A percentile compares a stretch with the other conserved stretches of the same genome.
phyloP scores from a whole-genome alignment of 2,113 vertebrate species.

The Rynchops niger region DNA sequence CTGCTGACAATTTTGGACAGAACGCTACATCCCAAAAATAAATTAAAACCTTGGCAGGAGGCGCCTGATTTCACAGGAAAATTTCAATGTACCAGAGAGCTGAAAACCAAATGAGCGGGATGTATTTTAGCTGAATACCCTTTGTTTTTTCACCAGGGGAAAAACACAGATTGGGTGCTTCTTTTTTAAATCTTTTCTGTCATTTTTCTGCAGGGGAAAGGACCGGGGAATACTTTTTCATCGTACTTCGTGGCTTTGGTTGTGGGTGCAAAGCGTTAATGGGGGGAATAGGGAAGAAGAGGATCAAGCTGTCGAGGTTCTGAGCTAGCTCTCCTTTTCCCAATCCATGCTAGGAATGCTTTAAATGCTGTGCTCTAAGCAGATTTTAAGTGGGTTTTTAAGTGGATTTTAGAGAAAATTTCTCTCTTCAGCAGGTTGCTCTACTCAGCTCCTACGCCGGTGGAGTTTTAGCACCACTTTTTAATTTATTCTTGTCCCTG shows the following conservation, averaged over 20 bases:
- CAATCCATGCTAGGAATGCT: not conserved
- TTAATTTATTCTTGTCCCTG: not conserved
- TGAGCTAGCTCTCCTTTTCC: not conserved
- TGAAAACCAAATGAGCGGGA: not conserved
- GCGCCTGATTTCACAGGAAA: not conserved
- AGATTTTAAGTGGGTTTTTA: not conserved
- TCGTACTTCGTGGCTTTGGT: rapidly evolving
- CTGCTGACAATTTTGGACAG: not conserved
- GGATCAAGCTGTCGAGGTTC: not conserved
- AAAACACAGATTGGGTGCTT: not conserved
- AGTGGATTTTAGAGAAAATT: not conserved
- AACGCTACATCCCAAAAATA: not conserved
- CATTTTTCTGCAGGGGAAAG: not conserved
- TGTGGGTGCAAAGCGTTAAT: not conserved
- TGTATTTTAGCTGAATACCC: not conserved
- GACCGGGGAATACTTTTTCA: not conserved
- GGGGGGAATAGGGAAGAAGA: not conserved
- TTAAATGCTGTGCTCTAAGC: not conserved
- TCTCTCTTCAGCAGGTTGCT: not conserved
- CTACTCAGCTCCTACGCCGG: not conserved
- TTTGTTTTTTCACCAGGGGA: not conserved
- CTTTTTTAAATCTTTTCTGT: not conserved
- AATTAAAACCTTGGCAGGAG: constrained; percentile 47
- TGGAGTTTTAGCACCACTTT: not conserved
- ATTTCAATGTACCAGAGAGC: rapidly evolving